These are phyloP conservation scores for Callospermophilus lateralis DNA, from an alignment of 2,113 vertebrate genomes.

Conservation along the genomic window DNA sequence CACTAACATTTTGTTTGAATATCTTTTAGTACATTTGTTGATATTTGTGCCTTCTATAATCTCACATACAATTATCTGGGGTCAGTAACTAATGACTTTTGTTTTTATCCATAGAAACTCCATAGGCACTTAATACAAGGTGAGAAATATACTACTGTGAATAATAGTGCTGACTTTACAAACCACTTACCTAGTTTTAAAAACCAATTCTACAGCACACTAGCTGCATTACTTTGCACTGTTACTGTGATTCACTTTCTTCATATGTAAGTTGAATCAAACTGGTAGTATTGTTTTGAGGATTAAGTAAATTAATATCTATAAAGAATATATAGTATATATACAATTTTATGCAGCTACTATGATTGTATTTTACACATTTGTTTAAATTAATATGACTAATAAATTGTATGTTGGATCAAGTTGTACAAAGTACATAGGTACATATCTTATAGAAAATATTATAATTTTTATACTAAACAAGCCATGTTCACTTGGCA, in stretches of 20 bases:
- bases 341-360: too few species aligned
- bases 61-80: neutral
- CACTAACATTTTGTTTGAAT: neutral
- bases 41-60: neutral
- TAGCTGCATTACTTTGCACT: neutral
- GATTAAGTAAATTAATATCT: neutral
- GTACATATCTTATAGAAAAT: neutral
- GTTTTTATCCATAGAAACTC: neutral
- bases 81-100: neutral
- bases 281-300: neutral
- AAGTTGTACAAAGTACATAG: neutral
- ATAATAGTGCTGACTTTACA: neutral
- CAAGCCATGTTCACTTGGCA: neutral
- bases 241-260: neutral
- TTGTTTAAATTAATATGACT: neutral
- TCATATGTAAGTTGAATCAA: neutral
- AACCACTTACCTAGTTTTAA: neutral
- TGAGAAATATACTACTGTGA: neutral
- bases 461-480: neutral
- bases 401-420: neutral
- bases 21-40: neutral
- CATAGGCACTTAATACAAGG: neutral
- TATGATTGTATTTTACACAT: neutral
- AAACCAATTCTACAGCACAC: neutral
- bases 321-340: neutral